phyloP scores from a whole-genome alignment of 2,797 vertebrate species.

The Coranthus polyacanthus region DNA sequence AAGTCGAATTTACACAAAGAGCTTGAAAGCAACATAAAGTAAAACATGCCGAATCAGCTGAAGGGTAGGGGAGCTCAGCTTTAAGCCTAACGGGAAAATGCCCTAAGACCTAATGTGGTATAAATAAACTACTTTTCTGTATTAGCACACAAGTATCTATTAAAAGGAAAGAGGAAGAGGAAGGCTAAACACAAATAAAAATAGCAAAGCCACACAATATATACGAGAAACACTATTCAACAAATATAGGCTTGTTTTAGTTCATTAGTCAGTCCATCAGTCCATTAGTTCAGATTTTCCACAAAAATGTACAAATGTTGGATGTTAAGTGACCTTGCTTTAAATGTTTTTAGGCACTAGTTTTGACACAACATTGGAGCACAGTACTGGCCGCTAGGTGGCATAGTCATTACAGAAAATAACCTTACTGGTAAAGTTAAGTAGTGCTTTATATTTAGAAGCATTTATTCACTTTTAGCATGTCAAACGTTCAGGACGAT shows the following conservation, averaged over 20 bases:
- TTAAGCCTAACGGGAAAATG: constrained; percentile 11
- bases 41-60: constrained; percentile 78
- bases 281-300: neutral
- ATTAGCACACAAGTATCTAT: no score
- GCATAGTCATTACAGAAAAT: constrained; percentile 3
- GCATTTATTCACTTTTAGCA: neutral
- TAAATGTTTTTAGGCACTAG: no score
- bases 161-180: no score
- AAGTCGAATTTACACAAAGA: constrained; percentile 11
- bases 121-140: constrained; percentile 1
- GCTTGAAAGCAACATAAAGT: constrained; percentile 48
- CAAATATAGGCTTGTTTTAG: no score
- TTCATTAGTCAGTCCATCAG: no score
- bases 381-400: constrained; percentile 53
- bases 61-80: constrained; percentile 3
- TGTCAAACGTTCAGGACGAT: neutral
- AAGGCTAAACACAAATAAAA: no score
- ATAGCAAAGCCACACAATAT: no score
- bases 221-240: no score
- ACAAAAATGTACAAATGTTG: neutral
- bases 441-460: constrained; percentile 12
- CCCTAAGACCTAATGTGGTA: neutral
- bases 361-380: no score
- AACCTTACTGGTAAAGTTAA: neutral
- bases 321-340: no score